phyloP scores from a whole-genome alignment of 2,888 invertebrate species.

The Parascotia fuliginaria region DNA sequence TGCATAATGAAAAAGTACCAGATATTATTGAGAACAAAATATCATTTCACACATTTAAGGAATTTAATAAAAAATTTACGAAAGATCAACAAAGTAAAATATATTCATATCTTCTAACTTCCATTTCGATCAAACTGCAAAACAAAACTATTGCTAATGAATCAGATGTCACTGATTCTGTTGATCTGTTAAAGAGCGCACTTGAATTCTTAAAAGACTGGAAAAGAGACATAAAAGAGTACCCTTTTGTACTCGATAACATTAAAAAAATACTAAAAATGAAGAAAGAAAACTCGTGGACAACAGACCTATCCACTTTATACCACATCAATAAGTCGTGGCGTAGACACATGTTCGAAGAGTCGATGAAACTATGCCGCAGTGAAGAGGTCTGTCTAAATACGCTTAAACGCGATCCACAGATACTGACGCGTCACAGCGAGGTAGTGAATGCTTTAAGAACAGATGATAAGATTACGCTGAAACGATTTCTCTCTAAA shows the following conservation, averaged over 20 bases:
- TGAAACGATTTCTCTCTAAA: slow-evolving; percentile 54
- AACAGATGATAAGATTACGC: slow-evolving; percentile 46
- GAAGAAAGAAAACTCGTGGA: slow-evolving; percentile 49
- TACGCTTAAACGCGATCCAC: slow-evolving; percentile 67
- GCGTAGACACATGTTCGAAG: slow-evolving; percentile 63
- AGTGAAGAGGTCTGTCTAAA: slow-evolving; percentile 59
- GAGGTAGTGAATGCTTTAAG: slow-evolving; percentile 47
- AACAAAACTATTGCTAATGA: slow-evolving; percentile 39
- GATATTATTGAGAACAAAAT: slow-evolving; percentile 63
- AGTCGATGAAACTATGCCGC: slow-evolving; percentile 56
- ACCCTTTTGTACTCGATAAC: slow-evolving; percentile 47
- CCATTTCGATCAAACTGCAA: slow-evolving; percentile 39
- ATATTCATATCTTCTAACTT: slow-evolving; percentile 58
- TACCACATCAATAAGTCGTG: slow-evolving; percentile 63
- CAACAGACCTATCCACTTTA: slow-evolving; percentile 43
- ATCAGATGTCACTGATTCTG: slow-evolving; percentile 41
- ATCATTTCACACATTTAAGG: slow-evolving; percentile 53
- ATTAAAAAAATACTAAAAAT: slow-evolving; percentile 51
- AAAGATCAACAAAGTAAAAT: slow-evolving; percentile 53
- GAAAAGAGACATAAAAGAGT: slow-evolving; percentile 56
- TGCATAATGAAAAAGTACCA: slow-evolving; percentile 57
- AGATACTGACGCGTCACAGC: slow-evolving; percentile 51
- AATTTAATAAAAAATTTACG: slow-evolving; percentile 46
- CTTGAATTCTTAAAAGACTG: slow-evolving; percentile 57
- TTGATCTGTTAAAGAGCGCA: slow-evolving; percentile 38